A percentile compares a stretch with the other conserved stretches of the same genome.
Conservation (phyloP, 2,797 vertebrate genomes). For the Gallirallus australis region DNA sequence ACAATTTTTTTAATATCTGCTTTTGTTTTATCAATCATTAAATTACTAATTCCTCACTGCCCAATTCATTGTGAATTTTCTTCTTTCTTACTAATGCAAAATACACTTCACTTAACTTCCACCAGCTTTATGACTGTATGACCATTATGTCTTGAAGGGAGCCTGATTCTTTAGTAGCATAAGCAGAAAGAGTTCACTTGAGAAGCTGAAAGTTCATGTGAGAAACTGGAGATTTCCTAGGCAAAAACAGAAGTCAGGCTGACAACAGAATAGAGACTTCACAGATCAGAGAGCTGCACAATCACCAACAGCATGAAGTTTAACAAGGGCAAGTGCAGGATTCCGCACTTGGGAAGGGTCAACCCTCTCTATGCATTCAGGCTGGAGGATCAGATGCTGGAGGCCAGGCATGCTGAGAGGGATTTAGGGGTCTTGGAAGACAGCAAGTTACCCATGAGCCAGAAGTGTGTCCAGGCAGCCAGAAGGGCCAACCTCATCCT, state of each 20-base stretch:
- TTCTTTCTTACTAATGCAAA: neutral
- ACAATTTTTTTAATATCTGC: neutral
- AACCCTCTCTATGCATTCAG: too few species aligned
- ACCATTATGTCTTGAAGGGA: neutral
- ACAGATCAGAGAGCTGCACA: too few species aligned
- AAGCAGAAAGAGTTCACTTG: neutral
- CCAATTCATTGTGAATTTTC: neutral
- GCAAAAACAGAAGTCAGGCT: neutral
- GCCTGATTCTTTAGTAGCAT: neutral
- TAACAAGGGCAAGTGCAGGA: too few species aligned
- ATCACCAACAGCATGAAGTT: too few species aligned
- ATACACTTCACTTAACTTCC: neutral
- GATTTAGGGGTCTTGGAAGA: too few species aligned
- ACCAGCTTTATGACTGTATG: neutral
- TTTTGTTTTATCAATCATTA: neutral
- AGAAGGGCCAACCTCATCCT: too few species aligned
- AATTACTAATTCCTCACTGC: neutral
- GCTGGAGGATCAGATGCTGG: too few species aligned
- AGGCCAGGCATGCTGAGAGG: too few species aligned
- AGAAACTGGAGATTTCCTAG: neutral
- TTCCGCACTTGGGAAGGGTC: too few species aligned
- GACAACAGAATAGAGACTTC: neutral
- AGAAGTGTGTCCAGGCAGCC: too few species aligned
- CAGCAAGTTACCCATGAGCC: too few species aligned
- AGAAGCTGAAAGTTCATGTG: neutral